phyloP scores from a whole-genome alignment of 1,140 invertebrate genomes.

The Neocloeon triangulifer region DNA sequence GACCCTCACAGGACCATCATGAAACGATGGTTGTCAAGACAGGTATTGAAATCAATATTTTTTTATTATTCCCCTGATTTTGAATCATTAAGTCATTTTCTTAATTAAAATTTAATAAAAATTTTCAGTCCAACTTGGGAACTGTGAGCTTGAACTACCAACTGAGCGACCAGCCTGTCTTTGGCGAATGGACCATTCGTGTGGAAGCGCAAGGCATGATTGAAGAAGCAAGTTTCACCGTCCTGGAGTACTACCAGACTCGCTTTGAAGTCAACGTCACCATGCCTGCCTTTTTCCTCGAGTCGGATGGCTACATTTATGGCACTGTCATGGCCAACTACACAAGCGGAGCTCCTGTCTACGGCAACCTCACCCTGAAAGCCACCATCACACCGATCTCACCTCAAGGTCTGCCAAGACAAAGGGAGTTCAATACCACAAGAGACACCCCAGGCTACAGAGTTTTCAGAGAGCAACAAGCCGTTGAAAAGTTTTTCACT shows the following conservation, averaged over 20 bases:
- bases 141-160: slow-evolving; percentile 77
- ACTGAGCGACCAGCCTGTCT: slow-evolving; percentile 75
- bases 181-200: slow-evolving; percentile 76
- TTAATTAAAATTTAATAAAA: neutral
- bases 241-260: slow-evolving; percentile 89
- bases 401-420: too few relatives aligned
- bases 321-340: slow-evolving; percentile 85
- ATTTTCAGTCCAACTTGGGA: slow-evolving; percentile 55
- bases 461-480: slow-evolving; percentile 19
- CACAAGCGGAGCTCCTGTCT: slow-evolving; percentile 60
- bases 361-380: slow-evolving; percentile 65
- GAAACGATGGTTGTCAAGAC: slow-evolving; percentile 71
- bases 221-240: slow-evolving; percentile 62
- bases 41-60: slow-evolving; percentile 19
- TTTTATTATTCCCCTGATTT: neutral
- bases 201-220: slow-evolving; percentile 71
- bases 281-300: slow-evolving; percentile 81
- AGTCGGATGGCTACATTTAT: slow-evolving; percentile 54
- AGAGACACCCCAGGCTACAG: too few relatives aligned
- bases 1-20: slow-evolving; percentile 70
- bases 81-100: neutral
- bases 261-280: slow-evolving; percentile 87
- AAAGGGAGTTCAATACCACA: too few relatives aligned
- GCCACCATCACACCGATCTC: slow-evolving; percentile 51
- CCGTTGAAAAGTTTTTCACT: slow-evolving; percentile 43